Percentiles rank a stretch among this genome's conserved stretches.
These are phyloP conservation scores for Boleophthalmus pectinirostris DNA, from an alignment of 2,113 vertebrate species.

Conservation along the genomic window DNA sequence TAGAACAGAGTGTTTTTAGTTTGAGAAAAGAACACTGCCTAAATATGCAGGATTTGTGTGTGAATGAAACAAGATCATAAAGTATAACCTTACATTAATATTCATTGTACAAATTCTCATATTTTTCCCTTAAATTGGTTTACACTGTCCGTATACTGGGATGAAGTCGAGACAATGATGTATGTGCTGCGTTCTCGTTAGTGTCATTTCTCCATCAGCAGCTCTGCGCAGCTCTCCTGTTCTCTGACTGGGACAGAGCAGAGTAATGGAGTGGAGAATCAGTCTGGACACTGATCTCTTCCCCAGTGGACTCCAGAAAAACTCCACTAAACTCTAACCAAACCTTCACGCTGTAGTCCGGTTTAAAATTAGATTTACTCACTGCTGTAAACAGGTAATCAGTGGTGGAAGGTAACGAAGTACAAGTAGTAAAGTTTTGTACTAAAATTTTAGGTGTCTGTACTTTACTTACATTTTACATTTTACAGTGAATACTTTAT, in stretches of 20 bases:
- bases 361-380: background rate
- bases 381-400: background rate
- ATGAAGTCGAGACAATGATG: constrained; percentile 21
- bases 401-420: too few relatives aligned
- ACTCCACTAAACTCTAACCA: constrained; percentile 35
- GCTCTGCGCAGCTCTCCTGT: constrained; percentile 11
- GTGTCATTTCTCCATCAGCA: constrained; percentile 27
- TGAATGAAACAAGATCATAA: too few relatives aligned
- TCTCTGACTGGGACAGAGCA: constrained; percentile 40
- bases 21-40: too few relatives aligned
- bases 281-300: constrained; percentile 49
- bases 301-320: constrained; percentile 34
- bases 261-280: constrained; percentile 56
- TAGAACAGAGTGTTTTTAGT: too few relatives aligned
- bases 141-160: background rate
- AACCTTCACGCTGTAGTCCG: constrained; percentile 13
- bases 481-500: too few relatives aligned
- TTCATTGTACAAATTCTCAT: background rate
- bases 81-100: background rate
- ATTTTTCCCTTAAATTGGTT: background rate
- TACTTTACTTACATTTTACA: too few relatives aligned
- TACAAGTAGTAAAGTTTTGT: too few relatives aligned
- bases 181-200: constrained; percentile 10
- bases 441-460: too few relatives aligned
- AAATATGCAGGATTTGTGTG: too few relatives aligned